A percentile compares a stretch with the other conserved stretches of the same genome.
These are phyloP conservation scores for Parazoanthus swiftii DNA, from an alignment of 92 coral and sea anemone species.

Conservation along the genomic window DNA sequence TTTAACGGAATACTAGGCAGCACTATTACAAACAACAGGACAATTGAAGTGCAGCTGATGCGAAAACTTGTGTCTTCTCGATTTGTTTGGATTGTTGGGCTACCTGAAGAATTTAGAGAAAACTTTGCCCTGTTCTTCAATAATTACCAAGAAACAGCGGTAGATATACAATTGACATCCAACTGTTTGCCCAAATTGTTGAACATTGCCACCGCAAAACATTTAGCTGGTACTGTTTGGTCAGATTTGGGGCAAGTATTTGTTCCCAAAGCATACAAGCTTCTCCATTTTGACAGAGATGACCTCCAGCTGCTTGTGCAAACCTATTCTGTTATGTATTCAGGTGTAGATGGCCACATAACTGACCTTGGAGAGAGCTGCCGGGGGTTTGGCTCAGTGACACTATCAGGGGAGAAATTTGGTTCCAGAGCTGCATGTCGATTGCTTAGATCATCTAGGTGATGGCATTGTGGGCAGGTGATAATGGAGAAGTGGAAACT, in stretches of 20 bases:
- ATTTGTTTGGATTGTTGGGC: constrained; percentile 47
- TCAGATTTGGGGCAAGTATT: constrained; percentile 3
- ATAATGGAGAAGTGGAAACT: too few relatives aligned
- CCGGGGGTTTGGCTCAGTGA: neutral
- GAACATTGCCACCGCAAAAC: neutral
- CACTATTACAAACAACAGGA: constrained; percentile 59
- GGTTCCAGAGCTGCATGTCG: too few relatives aligned
- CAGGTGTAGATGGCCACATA: neutral
- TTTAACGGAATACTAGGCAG: constrained; percentile 59
- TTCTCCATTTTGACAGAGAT: constrained; percentile 23
- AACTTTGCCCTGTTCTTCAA: constrained; percentile 5
- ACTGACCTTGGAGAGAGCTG: constrained; percentile 21
- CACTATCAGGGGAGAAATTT: too few relatives aligned
- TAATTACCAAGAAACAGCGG: constrained; percentile 1
- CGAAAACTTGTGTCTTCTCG: constrained; percentile 49
- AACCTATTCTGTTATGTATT: constrained; percentile 28
- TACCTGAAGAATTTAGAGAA: constrained; percentile 51
- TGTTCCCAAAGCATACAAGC: constrained; percentile 23
- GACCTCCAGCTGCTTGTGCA: constrained; percentile 7
- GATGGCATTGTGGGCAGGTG: too few relatives aligned
- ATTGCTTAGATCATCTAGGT: too few relatives aligned
- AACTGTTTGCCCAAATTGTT: constrained; percentile 7
- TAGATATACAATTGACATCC: neutral
- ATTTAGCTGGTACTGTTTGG: constrained; percentile 15
- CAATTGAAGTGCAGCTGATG: constrained; percentile 65